Evolutionary conservation across 2,888 invertebrate genomes (phyloP), one percentile per base, ranked within the genome.

Genomic region (Osedax frankpressi): DNA sequence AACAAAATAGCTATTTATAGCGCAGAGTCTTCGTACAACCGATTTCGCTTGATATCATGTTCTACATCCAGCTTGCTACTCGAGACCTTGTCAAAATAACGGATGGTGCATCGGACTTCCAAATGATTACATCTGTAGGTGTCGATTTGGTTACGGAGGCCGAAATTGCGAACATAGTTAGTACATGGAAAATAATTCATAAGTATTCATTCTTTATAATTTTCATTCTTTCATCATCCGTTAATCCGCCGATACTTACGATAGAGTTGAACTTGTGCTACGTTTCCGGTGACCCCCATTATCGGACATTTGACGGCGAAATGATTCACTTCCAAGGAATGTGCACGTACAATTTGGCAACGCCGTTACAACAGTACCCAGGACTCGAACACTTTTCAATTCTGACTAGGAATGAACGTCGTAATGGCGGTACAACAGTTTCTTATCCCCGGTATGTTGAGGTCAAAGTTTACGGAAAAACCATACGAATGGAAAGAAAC

Each of bases 271-370:
- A 28, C 14, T 28, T 69, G 28, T 69, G 69, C 28, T 69, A 69
- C 69, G 69, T 69, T 28, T 69, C 69, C 28, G 69, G 69, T 25
- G 69, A 69, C 69, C 69, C 69, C 11, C 69, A 69, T 28, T 69
- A 69, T 30, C 25, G 2, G 14, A 28, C 69, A 3, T 69, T 69
- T 30, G 69, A 69, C 69, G 28, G 28, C 69, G 19, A 69, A 30
- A 69, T 69, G n/a, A 28, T 69, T 19, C 69, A 69, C 69, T 69
- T 69, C 69, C 69, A 69, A n/a, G 69, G 69, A n/a, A 69, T 69
- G 69, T 69, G 69, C 28, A 69, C 28, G 14, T 69, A 69, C 69
- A n/a, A 69, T n/a, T 28, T 69, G 69, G 69, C 69, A 25, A 28
- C 69, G 2, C 69, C 69, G 69, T 25, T n/a, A 69, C 6, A 28